phyloP scores from a whole-genome alignment of 1,140 invertebrate genomes.

The Spodoptera frugiperda region DNA sequence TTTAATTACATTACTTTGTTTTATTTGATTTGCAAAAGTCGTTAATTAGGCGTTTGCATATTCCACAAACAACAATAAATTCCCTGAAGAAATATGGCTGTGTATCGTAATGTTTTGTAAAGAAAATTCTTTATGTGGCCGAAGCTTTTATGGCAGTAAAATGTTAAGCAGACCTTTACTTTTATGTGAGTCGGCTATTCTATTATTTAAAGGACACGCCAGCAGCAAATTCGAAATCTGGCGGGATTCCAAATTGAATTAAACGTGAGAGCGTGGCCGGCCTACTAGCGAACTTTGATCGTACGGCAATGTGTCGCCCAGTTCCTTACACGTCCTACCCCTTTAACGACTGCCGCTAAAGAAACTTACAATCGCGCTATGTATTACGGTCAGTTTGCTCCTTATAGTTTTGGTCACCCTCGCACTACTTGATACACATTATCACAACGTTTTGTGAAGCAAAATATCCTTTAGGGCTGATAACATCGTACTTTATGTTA shows the following conservation, averaged over 20 bases:
- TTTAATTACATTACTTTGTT: conserved; percentile 34
- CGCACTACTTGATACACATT: conserved; percentile 1
- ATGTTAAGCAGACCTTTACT: conserved; percentile 62
- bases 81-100: background rate
- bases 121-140: conserved; percentile 44
- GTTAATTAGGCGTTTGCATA: conserved; percentile 24
- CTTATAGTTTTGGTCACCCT: background rate
- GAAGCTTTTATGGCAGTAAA: conserved; percentile 58
- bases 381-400: conserved; percentile 28
- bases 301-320: conserved; percentile 54
- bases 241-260: conserved; percentile 78
- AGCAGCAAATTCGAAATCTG: conserved; percentile 77
- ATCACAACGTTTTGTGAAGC: background rate
- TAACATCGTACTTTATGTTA: conserved; percentile 8
- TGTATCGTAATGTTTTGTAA: conserved; percentile 37
- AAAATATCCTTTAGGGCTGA: background rate
- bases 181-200: conserved; percentile 69
- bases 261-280: conserved; percentile 66
- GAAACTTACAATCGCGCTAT: conserved; percentile 26
- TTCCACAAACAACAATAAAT: conserved; percentile 33
- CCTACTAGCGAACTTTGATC: conserved; percentile 65
- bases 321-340: conserved; percentile 24
- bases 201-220: conserved; percentile 77
- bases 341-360: conserved; percentile 43
- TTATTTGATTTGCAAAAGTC: conserved; percentile 36